These are phyloP conservation scores for Lottia gigantea DNA, from an alignment of 2,888 invertebrate genomes.

Conservation along the genomic window DNA sequence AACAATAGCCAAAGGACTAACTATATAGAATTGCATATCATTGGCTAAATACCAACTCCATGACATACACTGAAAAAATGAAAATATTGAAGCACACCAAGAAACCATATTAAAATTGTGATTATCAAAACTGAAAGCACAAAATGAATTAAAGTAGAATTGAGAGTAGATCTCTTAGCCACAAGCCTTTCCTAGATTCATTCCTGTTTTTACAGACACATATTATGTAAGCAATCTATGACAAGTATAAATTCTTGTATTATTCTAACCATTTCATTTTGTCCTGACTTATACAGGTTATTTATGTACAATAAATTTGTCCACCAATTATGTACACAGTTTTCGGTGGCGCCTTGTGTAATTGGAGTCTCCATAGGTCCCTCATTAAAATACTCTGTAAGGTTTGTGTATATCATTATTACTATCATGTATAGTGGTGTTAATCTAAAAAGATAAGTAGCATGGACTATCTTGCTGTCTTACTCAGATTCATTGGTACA, in stretches of 20 bases:
- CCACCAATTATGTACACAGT: conserved; percentile 59
- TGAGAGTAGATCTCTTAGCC: too few relatives aligned
- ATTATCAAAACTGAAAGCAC: too few relatives aligned
- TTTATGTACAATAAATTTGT: conserved; percentile 55
- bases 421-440: conserved; percentile 54
- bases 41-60: conserved; percentile 61
- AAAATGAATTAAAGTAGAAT: too few relatives aligned
- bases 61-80: conserved; percentile 52
- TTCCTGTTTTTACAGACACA: too few relatives aligned
- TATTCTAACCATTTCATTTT: conserved; percentile 24
- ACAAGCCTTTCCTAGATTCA: too few relatives aligned
- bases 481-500: too few relatives aligned
- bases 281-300: conserved; percentile 47
- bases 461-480: too few relatives aligned
- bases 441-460: conserved; percentile 43
- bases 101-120: too few relatives aligned
- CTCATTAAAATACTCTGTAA: conserved; percentile 49
- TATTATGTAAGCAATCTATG: too few relatives aligned
- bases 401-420: conserved; percentile 47
- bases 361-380: conserved; percentile 53
- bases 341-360: conserved; percentile 26
- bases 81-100: too few relatives aligned
- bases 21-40: conserved; percentile 62
- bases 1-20: conserved; percentile 50
- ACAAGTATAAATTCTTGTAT: too few relatives aligned